Percentiles rank a stretch among this genome's conserved stretches.
Conservation (phyloP, 2,888 invertebrate genomes). For the Morinoia aosen region DNA sequence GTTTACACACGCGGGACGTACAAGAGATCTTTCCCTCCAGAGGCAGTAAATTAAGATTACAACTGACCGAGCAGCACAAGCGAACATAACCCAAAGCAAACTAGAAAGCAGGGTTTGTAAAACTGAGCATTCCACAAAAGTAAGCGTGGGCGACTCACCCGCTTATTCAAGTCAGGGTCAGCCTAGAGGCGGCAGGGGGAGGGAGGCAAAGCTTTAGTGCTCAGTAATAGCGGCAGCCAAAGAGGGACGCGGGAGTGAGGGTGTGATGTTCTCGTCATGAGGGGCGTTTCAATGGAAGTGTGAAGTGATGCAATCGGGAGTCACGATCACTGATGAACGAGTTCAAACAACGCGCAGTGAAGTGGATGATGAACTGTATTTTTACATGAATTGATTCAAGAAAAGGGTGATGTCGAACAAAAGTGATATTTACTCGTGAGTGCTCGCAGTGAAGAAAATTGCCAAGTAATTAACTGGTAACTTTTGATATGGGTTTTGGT, state of each 20-base stretch:
- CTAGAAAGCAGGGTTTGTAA: neutral
- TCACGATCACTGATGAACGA: neutral
- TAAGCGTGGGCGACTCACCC: slow-evolving; percentile 32
- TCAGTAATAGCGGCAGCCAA: neutral
- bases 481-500: neutral
- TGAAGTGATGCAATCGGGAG: neutral
- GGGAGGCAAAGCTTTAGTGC: slow-evolving; percentile 49
- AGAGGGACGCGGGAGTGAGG: neutral
- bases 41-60: too few species aligned
- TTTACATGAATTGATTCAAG: too few species aligned
- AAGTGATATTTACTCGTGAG: neutral
- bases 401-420: neutral
- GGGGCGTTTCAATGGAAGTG: neutral
- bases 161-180: slow-evolving; percentile 53
- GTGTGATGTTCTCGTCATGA: neutral
- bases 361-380: too few species aligned
- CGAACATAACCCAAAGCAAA: neutral
- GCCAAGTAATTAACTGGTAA: neutral
- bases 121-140: neutral
- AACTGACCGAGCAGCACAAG: neutral
- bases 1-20: too few species aligned
- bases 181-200: slow-evolving; percentile 42
- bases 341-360: neutral
- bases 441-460: neutral
- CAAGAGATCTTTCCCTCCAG: too few species aligned